phyloP scores from a whole-genome alignment of 1,140 invertebrate species.

The Drosophila kurseongensis region DNA sequence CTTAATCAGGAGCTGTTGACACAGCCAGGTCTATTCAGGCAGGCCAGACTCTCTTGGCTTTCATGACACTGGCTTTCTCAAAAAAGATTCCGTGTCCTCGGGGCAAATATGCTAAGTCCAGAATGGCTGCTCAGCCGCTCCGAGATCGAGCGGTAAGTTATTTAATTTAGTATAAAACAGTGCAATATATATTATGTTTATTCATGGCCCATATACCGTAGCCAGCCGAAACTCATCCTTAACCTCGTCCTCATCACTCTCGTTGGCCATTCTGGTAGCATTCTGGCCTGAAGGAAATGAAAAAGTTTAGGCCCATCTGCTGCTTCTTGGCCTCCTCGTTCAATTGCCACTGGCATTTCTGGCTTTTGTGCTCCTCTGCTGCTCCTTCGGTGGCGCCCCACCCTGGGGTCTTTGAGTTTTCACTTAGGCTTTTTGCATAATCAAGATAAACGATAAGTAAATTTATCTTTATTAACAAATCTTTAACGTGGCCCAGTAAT shows the following conservation, averaged over 20 bases:
- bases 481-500: conserved; percentile 75
- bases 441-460: conserved; percentile 83
- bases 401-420: conserved; percentile 68
- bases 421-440: conserved; percentile 82
- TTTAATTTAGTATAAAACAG: conserved; percentile 83
- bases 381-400: neutral
- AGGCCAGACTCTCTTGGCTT: conserved; percentile 14
- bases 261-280: conserved; percentile 11
- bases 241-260: conserved; percentile 11
- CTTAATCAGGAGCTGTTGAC: conserved; percentile 60
- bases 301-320: conserved; percentile 74
- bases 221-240: neutral
- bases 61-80: conserved; percentile 17
- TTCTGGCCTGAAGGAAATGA: conserved; percentile 59
- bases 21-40: conserved; percentile 29
- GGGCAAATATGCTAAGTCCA: conserved; percentile 55
- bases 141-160: conserved; percentile 68
- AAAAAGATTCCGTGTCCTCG: conserved; percentile 24
- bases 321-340: conserved; percentile 24
- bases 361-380: conserved; percentile 41
- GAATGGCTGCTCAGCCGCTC: conserved; percentile 29
- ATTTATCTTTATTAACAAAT: conserved; percentile 83
- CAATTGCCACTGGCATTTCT: conserved; percentile 29
- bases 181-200: conserved; percentile 79
- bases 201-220: conserved; percentile 46